Conservation (phyloP, 2,888 invertebrate genomes). For the Sesia bembeciformis region DNA sequence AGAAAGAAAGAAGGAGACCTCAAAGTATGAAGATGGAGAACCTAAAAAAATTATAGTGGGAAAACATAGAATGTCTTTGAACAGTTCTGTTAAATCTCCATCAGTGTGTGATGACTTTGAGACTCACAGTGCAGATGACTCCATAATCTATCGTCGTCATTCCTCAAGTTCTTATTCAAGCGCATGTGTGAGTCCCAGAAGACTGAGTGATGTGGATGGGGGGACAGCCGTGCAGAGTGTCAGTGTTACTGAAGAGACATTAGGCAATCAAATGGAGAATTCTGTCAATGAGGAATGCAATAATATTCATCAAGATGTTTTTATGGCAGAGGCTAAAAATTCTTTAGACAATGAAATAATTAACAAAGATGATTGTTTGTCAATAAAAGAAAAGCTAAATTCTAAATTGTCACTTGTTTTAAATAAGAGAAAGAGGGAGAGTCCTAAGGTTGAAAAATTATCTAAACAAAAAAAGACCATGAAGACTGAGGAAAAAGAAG, state of each 20-base stretch:
- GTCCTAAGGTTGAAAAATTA: conserved; percentile 42
- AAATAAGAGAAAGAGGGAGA: conserved; percentile 60
- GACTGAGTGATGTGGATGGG: conserved; percentile 70
- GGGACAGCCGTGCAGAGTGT: conserved; percentile 18
- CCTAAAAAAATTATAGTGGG: conserved; percentile 43
- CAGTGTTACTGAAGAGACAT: conserved; percentile 15
- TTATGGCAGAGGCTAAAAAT: conserved; percentile 27
- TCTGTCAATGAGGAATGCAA: conserved; percentile 7
- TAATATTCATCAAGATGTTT: conserved; percentile 13
- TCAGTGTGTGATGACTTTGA: conserved; percentile 77
- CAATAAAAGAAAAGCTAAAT: conserved; percentile 61
- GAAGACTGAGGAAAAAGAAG: conserved; percentile 20
- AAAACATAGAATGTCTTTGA: conserved; percentile 50
- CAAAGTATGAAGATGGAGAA: conserved; percentile 46
- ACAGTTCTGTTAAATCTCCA: conserved; percentile 64
- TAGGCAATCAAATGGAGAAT: conserved; percentile 13
- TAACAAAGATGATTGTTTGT: conserved; percentile 57
- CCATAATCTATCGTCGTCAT: conserved; percentile 86
- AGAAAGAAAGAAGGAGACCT: conserved; percentile 61
- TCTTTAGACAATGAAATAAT: conserved; percentile 35
- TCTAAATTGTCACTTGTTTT: conserved; percentile 57
- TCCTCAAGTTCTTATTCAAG: conserved; percentile 89
- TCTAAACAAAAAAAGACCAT: conserved; percentile 41
- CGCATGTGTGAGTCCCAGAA: conserved; percentile 77
- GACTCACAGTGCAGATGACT: conserved; percentile 80